Evolutionary conservation across 2,888 invertebrate genomes (phyloP).

Genomic region (Caenorhabditis wallacei): DNA sequence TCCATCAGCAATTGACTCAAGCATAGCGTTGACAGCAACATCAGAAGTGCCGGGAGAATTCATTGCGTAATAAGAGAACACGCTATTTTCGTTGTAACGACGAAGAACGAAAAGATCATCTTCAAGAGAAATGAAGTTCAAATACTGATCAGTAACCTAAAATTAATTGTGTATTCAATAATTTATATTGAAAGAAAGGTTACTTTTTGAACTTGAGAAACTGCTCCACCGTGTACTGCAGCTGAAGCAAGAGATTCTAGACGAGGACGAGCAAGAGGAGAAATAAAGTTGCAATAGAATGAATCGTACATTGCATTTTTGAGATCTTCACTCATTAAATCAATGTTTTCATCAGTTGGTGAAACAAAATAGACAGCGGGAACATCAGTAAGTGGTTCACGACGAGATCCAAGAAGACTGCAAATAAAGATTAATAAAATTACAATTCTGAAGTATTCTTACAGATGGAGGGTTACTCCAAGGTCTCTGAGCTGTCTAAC

Average conservation of each 20-base stretch:
- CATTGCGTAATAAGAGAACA: constrained; percentile 88
- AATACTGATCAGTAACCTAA: constrained; percentile 95
- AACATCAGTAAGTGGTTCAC: constrained; percentile 93
- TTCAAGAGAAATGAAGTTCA: constrained; percentile 97
- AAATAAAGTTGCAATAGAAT: constrained; percentile 96
- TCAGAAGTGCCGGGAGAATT: constrained; percentile 85
- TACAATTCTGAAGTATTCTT: constrained; percentile 81
- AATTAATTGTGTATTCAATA: constrained; percentile 51
- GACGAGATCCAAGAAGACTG: constrained; percentile 84
- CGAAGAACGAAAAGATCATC: constrained; percentile 92
- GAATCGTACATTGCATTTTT: constrained; percentile 91
- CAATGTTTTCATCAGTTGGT: constrained; percentile 96
- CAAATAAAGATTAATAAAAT: background rate
- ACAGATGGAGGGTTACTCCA: constrained; percentile 98
- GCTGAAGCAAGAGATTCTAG: constrained; percentile 96
- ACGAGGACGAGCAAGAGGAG: constrained; percentile 89
- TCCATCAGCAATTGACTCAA: constrained; percentile 96
- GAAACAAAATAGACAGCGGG: constrained; percentile 98
- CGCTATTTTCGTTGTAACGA: constrained; percentile 93
- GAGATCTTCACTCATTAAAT: constrained; percentile 89
- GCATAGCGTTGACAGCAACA: constrained; percentile 94
- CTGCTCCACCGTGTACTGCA: constrained; percentile 92
- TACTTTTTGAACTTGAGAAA: constrained; percentile 90
- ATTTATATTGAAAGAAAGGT: too few species aligned
- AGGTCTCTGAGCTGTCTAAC: constrained; percentile 95